Percentiles rank a stretch among this genome's conserved stretches.
Evolutionary conservation across 37 sponge, comb jelly and placozoan genomes (phyloP).

Genomic region (Geodia barretti): DNA sequence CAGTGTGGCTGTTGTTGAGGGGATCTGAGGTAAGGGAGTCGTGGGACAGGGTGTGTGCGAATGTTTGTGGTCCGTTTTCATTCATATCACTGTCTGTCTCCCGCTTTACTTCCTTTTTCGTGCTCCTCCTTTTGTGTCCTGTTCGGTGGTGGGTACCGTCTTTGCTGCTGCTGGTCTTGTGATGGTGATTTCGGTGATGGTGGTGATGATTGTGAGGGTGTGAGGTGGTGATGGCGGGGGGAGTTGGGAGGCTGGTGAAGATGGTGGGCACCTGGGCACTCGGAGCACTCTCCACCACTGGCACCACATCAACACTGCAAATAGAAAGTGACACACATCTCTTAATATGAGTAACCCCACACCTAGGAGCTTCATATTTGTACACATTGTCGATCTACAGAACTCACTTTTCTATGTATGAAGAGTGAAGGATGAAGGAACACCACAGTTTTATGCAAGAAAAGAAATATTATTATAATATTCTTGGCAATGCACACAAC

Average conservation of each 20-base stretch:
- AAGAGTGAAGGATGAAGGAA: too few species aligned
- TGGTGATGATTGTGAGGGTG: background rate
- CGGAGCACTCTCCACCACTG: slow-evolving; percentile 11
- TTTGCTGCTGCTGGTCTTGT: too few species aligned
- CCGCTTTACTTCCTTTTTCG: background rate
- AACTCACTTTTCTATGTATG: too few species aligned
- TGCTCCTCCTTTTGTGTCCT: background rate
- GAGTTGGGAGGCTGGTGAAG: slow-evolving; percentile 1
- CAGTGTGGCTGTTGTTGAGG: background rate
- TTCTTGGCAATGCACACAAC: too few species aligned
- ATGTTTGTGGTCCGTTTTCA: background rate
- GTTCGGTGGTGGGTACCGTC: background rate
- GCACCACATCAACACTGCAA: slow-evolving; percentile 20
- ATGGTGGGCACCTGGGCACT: background rate
- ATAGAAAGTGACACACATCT: too few species aligned
- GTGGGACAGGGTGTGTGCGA: background rate
- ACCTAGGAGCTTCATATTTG: too few species aligned
- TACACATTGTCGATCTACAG: too few species aligned
- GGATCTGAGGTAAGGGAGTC: too few species aligned
- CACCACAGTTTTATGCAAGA: too few species aligned
- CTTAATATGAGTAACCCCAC: too few species aligned
- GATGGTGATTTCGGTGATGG: too few species aligned
- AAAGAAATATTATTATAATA: too few species aligned
- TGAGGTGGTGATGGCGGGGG: background rate
- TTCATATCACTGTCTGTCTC: background rate